Evolutionary conservation across 1,140 invertebrate species (phyloP), one percentile per base, ranked within the genome.

Genomic region (Drosophila lacertosa): DNA sequence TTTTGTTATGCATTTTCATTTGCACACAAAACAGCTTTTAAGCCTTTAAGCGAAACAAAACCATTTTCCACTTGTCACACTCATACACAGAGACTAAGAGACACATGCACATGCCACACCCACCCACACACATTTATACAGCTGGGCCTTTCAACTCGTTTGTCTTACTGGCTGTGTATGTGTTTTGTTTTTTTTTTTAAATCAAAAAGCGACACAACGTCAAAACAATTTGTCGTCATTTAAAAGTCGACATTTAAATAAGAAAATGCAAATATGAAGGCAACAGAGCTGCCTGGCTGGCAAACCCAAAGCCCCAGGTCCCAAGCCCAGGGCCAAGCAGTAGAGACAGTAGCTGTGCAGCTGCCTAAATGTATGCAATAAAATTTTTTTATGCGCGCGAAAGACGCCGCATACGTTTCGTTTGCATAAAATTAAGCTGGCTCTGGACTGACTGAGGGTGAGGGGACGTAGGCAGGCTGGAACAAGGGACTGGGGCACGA

Each of bases 181-280:
- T 71, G 9, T 33, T 54, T 51, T 24, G n/a, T 71, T 59, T 74
- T 51, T 33, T 58, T 63, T 81, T 88, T 75, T 77, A 88, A 86
- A 86, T 89, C 77, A 88, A 78, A 86, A 86, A 82, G 82, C 82
- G 74, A 88, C 82, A 88, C 77, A 88, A 88, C 82, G 82, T 86
- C 82, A 86, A 86, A 88, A 86, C 82, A 86, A 86, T 86, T 86
- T 86, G 82, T 86, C 82, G 82, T 86, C 82, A 82, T 86, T 86
- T 86, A 86, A 81, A 88, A 86, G 82, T 88, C 82, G 82, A 88
- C 82, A 86, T 86, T 86, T 86, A 86, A 86, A 86, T 86, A 86
- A 86, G 82, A 86, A 86, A 86, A 86, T 86, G 82, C 77, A 86
- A 86, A 86, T 86, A 69, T 64, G 77, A 78, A 68, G 66, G 55